Evolutionary conservation across 2,113 vertebrate genomes (phyloP).

Genomic region (Hippocampus barbouri): DNA sequence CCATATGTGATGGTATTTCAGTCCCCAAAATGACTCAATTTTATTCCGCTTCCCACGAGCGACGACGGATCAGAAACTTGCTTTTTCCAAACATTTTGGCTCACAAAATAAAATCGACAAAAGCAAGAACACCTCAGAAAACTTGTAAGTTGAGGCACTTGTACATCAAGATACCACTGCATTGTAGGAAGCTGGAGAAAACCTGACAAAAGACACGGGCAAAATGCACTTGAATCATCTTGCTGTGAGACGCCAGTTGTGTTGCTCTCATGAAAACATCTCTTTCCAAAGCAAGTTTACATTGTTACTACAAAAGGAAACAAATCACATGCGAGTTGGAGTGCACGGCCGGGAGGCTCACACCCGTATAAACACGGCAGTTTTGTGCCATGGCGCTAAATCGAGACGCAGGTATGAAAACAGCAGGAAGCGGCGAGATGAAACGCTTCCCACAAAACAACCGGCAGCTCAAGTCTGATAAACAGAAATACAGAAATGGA

Average conservation of each 20-base stretch:
- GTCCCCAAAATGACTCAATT: no score
- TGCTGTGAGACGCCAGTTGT: background rate
- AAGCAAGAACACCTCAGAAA: background rate
- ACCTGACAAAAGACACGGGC: background rate
- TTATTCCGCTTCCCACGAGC: no score
- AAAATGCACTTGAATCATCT: background rate
- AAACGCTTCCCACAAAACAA: constrained; percentile 18
- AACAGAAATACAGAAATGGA: constrained; percentile 6
- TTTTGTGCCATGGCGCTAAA: background rate
- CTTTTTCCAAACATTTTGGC: no score
- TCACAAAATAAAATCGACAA: no score
- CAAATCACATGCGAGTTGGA: background rate
- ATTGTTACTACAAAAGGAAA: background rate
- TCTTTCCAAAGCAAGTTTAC: background rate
- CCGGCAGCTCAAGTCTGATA: constrained; percentile 15
- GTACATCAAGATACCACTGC: no score
- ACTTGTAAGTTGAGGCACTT: background rate
- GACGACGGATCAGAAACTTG: no score
- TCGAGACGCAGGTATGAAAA: constrained; percentile 12
- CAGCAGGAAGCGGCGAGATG: constrained; percentile 17
- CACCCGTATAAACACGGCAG: background rate
- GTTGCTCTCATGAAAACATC: background rate
- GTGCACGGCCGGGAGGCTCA: background rate
- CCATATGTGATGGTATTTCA: no score
- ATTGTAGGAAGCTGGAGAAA: background rate